These are phyloP conservation scores for Copidosoma floridanum DNA, from an alignment of 1,140 invertebrate genomes.

Conservation along the genomic window DNA sequence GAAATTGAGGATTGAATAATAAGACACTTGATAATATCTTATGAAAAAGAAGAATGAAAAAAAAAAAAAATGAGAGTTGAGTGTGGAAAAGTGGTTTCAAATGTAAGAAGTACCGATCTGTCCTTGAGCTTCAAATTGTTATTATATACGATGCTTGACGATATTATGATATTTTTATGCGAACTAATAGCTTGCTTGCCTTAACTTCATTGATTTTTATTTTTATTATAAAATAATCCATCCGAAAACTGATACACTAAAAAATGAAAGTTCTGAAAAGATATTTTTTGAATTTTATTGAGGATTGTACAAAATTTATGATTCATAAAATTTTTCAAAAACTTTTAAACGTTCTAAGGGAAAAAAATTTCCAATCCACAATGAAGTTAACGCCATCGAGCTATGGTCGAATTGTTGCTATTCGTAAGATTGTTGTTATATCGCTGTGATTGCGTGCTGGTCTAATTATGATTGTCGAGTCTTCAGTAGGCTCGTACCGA, in stretches of 20 bases:
- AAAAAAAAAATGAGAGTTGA: conserved; percentile 28
- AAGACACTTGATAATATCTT: background rate
- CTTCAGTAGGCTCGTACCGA: background rate
- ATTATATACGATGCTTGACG: conserved; percentile 53
- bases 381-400: conserved; percentile 43
- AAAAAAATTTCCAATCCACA: too few relatives aligned
- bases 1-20: conserved; percentile 19
- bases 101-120: too few relatives aligned
- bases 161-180: conserved; percentile 58
- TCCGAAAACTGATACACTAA: too few relatives aligned
- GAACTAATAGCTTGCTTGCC: conserved; percentile 43
- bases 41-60: conserved; percentile 24
- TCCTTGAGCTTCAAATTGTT: conserved; percentile 58
- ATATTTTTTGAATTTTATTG: background rate
- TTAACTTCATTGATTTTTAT: conserved; percentile 42
- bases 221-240: conserved; percentile 7
- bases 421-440: conserved; percentile 57
- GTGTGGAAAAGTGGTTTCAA: conserved; percentile 41
- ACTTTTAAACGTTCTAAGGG: too few relatives aligned
- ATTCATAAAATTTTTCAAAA: background rate
- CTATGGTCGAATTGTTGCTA: conserved; percentile 55
- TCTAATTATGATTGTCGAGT: conserved; percentile 18
- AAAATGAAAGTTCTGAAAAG: too few relatives aligned
- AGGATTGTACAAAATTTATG: conserved; percentile 6
- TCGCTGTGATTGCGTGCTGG: conserved; percentile 44